Percentiles rank a stretch among this genome's conserved stretches.
phyloP scores from a whole-genome alignment of 1,140 invertebrate genomes.

The Drosophila subobscura region DNA sequence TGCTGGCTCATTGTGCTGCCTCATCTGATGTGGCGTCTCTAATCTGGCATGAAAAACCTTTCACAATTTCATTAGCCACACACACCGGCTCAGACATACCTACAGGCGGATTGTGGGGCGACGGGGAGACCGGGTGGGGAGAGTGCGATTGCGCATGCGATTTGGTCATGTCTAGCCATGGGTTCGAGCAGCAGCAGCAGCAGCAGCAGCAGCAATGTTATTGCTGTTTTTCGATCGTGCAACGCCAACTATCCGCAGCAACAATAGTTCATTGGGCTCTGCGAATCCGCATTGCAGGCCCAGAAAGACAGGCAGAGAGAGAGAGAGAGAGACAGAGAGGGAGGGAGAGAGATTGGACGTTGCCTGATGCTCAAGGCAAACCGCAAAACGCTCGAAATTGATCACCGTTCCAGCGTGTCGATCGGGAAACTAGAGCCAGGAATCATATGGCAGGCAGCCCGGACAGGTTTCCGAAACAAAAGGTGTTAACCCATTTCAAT shows the following conservation, averaged over 20 bases:
- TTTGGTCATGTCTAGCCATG: constrained; percentile 43
- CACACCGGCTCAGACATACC: constrained; percentile 12
- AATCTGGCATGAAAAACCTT: constrained; percentile 69
- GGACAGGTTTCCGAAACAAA: constrained; percentile 63
- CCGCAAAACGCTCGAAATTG: constrained; percentile 43
- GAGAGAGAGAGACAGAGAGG: constrained; percentile 6
- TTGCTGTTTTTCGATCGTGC: constrained; percentile 29
- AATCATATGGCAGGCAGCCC: constrained; percentile 27
- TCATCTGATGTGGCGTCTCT: constrained; percentile 48
- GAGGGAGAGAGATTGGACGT: constrained; percentile 1
- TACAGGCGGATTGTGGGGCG: too few relatives aligned
- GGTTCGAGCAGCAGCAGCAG: constrained; percentile 11
- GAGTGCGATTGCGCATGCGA: constrained; percentile 49
- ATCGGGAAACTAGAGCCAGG: constrained; percentile 53
- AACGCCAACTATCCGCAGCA: constrained; percentile 36
- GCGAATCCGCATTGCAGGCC: constrained; percentile 77
- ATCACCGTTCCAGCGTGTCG: constrained; percentile 4
- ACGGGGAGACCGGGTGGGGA: background rate
- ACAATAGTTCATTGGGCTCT: constrained; percentile 81
- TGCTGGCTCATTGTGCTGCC: constrained; percentile 33
- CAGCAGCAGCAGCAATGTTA: constrained; percentile 1
- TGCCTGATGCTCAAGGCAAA: constrained; percentile 68
- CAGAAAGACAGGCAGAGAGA: constrained; percentile 16
- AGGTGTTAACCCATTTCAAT: constrained; percentile 79
- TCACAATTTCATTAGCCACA: constrained; percentile 73